Conservation (phyloP, 2,888 invertebrate genomes). For the Eretmocerus hayati region DNA sequence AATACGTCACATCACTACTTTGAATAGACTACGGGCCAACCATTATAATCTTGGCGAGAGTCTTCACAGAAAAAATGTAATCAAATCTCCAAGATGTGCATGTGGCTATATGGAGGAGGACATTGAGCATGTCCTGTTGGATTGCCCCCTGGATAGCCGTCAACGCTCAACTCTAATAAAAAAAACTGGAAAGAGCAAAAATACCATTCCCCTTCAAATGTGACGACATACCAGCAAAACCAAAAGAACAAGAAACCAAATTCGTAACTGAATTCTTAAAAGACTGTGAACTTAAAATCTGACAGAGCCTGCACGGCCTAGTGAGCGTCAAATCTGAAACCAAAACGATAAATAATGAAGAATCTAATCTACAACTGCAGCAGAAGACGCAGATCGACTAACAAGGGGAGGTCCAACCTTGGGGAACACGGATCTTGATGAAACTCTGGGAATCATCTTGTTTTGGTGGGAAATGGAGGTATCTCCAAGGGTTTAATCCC, state of each 20-base stretch:
- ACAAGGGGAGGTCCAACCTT: too few relatives aligned
- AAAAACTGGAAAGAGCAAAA: too few relatives aligned
- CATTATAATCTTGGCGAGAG: background rate
- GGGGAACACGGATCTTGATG: too few relatives aligned
- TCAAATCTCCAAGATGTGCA: background rate
- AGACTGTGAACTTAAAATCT: background rate
- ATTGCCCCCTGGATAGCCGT: background rate
- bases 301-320: too few relatives aligned
- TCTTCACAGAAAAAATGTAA: background rate
- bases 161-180: background rate
- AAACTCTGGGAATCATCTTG: too few relatives aligned
- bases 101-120: background rate
- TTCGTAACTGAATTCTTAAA: background rate
- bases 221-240: background rate
- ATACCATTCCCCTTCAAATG: background rate
- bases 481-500: too few relatives aligned
- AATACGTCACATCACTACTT: background rate
- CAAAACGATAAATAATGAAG: too few relatives aligned
- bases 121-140: background rate
- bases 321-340: too few relatives aligned
- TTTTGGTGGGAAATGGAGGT: too few relatives aligned
- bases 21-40: slow-evolving; percentile 1
- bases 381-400: too few relatives aligned
- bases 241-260: background rate
- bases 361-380: too few relatives aligned